Evolutionary conservation across 2,888 invertebrate genomes (phyloP), one percentile per base, ranked within the genome.

Genomic region (Euzetes globulus): DNA sequence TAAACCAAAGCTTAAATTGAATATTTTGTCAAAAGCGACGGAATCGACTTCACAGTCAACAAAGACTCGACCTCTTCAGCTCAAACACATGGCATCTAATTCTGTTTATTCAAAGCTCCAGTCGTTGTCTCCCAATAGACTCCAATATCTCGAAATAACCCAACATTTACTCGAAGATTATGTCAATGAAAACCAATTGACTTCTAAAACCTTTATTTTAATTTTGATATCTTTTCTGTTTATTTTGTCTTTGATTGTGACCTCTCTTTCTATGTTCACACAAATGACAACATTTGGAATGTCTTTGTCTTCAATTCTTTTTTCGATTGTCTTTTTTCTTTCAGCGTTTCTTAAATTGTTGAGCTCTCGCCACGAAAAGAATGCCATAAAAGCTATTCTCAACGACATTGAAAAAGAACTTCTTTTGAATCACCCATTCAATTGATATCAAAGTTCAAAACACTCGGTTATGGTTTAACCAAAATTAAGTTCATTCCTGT

Each of bases 341-440:
- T 70, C 17, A 47, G 15, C 55, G 6, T 22, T 74, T 7, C 37
- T 74, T 13, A 27, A 63, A 41, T 55, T 74, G 22, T 29, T 74
- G n/a, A 52, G 19, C 17, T 71, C 70, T n/a, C 74, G 74, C 29
- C 71, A 71, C 9, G 74, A 74, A 33, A 41, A 55, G 25, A 74
- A 74, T 63, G 74, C 74, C 15, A 58, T 74, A 9, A 74, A 74
- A 55, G 74, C 74, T n/a, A 74, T 74, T 55, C 13, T 74, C 19
- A 55, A 55, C 55, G 74, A 74, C 29, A 74, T 74, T 11, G 19
- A 52, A 15, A 50, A 50, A 41, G 68, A 68, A 25, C 22, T 68
- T 3, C 37, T 65, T 41, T 45, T 45, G 19, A 41, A 45, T 13
- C 13, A 45, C n/a, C 45, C 4, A 68, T 33, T 37, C 13, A 27